A percentile compares a stretch with the other conserved stretches of the same genome.
phyloP scores from a whole-genome alignment of 2,888 invertebrate species.

The Eristalis pertinax region DNA sequence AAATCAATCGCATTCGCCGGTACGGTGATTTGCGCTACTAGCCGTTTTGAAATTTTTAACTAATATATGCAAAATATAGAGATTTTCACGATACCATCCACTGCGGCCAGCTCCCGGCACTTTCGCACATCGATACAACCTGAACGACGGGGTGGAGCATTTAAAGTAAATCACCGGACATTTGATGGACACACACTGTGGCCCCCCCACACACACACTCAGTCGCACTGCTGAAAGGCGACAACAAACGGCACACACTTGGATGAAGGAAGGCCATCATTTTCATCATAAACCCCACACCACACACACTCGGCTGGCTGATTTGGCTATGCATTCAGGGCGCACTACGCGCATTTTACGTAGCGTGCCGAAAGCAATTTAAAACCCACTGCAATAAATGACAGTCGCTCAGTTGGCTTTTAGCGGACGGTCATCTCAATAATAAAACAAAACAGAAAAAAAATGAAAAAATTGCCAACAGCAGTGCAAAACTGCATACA shows the following conservation, averaged over 20 bases:
- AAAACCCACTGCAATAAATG: conserved; percentile 69
- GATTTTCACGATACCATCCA: conserved; percentile 53
- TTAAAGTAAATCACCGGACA: conserved; percentile 69
- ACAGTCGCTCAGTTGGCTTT: conserved; percentile 71
- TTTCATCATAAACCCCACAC: neutral
- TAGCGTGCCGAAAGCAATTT: conserved; percentile 70
- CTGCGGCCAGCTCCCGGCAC: neutral
- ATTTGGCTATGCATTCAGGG: conserved; percentile 39
- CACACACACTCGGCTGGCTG: conserved; percentile 14
- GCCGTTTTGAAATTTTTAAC: conserved; percentile 7
- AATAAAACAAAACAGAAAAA: conserved; percentile 31
- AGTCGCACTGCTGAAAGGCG: conserved; percentile 16
- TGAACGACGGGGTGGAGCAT: conserved; percentile 47
- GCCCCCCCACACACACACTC: neutral
- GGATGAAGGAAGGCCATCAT: neutral
- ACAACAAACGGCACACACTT: conserved; percentile 29
- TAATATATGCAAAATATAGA: conserved; percentile 64
- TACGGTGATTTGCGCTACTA: neutral
- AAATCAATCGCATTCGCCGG: conserved; percentile 57
- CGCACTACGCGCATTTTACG: conserved; percentile 44
- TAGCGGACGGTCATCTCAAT: conserved; percentile 70
- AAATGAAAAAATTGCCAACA: conserved; percentile 16
- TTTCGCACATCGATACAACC: neutral
- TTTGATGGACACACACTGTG: conserved; percentile 50
- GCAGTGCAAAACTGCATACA: conserved; percentile 40